Conservation (phyloP, 2,888 invertebrate genomes). For the Hedychridium roseum region DNA sequence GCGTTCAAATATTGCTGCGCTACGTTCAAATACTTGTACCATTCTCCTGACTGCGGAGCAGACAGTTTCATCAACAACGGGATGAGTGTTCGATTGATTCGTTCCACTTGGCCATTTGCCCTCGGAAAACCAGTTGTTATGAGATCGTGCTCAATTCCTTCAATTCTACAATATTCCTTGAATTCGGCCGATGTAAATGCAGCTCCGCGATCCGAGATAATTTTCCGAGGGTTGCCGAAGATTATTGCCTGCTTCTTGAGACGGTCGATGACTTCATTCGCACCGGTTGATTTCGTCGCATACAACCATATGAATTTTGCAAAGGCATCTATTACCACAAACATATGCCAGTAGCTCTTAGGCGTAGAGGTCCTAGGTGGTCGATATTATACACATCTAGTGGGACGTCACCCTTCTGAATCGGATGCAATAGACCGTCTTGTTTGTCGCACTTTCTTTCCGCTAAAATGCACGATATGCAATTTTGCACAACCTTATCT, state of each 20-base stretch:
- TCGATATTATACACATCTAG: not conserved
- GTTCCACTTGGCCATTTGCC: no score
- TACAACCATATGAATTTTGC: not conserved
- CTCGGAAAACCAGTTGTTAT: no score
- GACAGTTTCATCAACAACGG: no score
- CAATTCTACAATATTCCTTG: not conserved
- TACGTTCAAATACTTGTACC: no score
- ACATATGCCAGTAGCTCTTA: slow-evolving; percentile 12
- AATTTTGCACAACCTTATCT: not conserved
- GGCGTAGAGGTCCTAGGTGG: not conserved
- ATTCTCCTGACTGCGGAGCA: no score
- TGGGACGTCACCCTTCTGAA: not conserved
- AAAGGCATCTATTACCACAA: slow-evolving; percentile 8
- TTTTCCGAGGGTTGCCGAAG: not conserved
- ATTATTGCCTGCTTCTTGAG: not conserved
- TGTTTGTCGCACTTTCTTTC: slow-evolving; percentile 1
- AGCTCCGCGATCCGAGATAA: not conserved
- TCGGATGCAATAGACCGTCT: not conserved
- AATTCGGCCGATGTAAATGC: not conserved
- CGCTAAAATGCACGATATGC: not conserved
- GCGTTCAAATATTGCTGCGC: no score
- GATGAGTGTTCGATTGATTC: no score
- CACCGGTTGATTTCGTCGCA: not conserved
- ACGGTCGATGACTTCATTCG: slow-evolving; percentile 1
- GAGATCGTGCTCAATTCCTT: not conserved